phyloP scores from a whole-genome alignment of 2,797 vertebrate genomes.

The Triplophysa yarkandensis region DNA sequence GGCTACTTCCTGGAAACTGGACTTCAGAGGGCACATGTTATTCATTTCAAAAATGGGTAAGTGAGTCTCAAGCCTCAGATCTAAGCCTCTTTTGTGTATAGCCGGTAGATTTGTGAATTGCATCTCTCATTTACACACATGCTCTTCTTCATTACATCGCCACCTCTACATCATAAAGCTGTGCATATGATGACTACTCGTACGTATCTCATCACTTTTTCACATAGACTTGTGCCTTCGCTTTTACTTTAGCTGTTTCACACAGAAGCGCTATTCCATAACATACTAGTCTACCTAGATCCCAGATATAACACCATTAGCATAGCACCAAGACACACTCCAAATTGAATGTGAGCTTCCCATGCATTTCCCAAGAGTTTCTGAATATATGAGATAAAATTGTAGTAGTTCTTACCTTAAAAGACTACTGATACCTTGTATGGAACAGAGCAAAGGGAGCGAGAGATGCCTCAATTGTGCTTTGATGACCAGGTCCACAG shows the following conservation, averaged over 20 bases:
- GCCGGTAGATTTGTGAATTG: conserved; percentile 18
- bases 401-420: too few relatives aligned
- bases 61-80: too few relatives aligned
- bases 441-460: too few relatives aligned
- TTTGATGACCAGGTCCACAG: neutral
- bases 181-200: conserved; percentile 43
- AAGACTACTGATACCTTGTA: too few relatives aligned
- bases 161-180: conserved; percentile 11
- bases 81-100: neutral
- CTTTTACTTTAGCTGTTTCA: neutral
- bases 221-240: conserved; percentile 26
- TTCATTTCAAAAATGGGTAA: conserved; percentile 99
- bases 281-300: neutral
- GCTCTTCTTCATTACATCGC: conserved; percentile 1
- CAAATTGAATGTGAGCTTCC: neutral
- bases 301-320: neutral
- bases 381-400: too few relatives aligned
- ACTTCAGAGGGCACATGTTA: conserved; percentile 96
- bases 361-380: neutral
- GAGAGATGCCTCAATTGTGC: neutral
- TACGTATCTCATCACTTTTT: conserved; percentile 35
- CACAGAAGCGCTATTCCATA: neutral
- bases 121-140: conserved; percentile 6
- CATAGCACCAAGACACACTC: neutral
- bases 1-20: conserved; percentile 98